Evolutionary conservation across 2,888 invertebrate species (phyloP).

Genomic region (Pollenia amentaria): DNA sequence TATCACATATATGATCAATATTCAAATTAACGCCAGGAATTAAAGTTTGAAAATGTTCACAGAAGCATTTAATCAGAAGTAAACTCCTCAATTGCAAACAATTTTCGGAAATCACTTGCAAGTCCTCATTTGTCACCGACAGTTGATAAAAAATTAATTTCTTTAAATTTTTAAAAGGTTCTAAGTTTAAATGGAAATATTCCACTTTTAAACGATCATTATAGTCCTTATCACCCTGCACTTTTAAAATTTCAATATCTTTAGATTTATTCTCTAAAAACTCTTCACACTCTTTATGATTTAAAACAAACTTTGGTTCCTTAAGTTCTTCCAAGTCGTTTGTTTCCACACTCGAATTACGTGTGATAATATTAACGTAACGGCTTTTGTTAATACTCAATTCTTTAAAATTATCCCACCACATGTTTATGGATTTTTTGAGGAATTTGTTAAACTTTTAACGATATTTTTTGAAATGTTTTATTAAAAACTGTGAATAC

Average conservation of each 20-base stretch:
- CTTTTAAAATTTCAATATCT: slow-evolving; percentile 12
- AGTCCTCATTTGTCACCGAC: slow-evolving; percentile 31
- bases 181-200: neutral
- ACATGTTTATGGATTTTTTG: slow-evolving; percentile 2
- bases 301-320: slow-evolving; percentile 34
- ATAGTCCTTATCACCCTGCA: slow-evolving; percentile 1
- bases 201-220: neutral
- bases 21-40: slow-evolving; percentile 39
- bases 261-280: slow-evolving; percentile 1
- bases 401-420: neutral
- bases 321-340: slow-evolving; percentile 15
- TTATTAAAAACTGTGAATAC: neutral
- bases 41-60: slow-evolving; percentile 15
- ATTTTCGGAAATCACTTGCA: neutral
- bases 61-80: slow-evolving; percentile 48
- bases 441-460: neutral
- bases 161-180: slow-evolving; percentile 24
- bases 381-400: slow-evolving; percentile 41
- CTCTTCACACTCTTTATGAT: slow-evolving; percentile 14
- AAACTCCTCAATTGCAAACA: slow-evolving; percentile 31
- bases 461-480: neutral
- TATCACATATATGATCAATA: slow-evolving; percentile 12
- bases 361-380: slow-evolving; percentile 44
- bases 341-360: neutral
- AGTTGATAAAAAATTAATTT: slow-evolving; percentile 22